Percentiles rank a stretch among this genome's conserved stretches.
Evolutionary conservation across 2,888 invertebrate genomes (phyloP).

Genomic region (Drymonia ruficornis): DNA sequence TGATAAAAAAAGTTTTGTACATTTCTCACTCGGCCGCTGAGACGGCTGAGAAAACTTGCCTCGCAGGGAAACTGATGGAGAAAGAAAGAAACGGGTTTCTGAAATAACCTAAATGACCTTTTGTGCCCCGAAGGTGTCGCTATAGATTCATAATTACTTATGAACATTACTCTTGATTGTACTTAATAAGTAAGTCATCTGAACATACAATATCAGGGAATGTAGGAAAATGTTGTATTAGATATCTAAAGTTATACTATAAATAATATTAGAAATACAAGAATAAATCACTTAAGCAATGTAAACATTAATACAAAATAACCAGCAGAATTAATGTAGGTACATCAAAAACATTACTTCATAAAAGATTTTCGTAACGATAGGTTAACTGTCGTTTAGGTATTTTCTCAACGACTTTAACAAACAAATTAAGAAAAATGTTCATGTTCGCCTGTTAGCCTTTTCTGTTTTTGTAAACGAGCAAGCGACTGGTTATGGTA

Average conservation of each 20-base stretch:
- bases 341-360: neutral
- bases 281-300: too few relatives aligned
- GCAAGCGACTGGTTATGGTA: slow-evolving; percentile 6
- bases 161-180: too few relatives aligned
- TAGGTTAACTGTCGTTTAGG: neutral
- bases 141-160: neutral
- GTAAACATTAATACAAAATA: too few relatives aligned
- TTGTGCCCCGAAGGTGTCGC: neutral
- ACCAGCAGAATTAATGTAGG: too few relatives aligned
- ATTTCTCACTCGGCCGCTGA: neutral
- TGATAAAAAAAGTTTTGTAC: slow-evolving; percentile 11
- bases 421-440: neutral
- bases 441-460: slow-evolving; percentile 14
- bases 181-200: too few relatives aligned
- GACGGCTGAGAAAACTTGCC: neutral
- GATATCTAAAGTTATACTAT: too few relatives aligned
- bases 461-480: slow-evolving; percentile 12
- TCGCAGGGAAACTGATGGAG: neutral
- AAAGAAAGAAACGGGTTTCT: neutral
- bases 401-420: neutral
- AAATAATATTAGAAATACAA: too few relatives aligned
- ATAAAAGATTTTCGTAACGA: neutral
- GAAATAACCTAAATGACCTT: neutral
- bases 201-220: too few relatives aligned
- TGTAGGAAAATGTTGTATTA: too few relatives aligned